These are phyloP conservation scores for Carassius auratus DNA, from an alignment of 2,113 vertebrate species.

Conservation along the genomic window DNA sequence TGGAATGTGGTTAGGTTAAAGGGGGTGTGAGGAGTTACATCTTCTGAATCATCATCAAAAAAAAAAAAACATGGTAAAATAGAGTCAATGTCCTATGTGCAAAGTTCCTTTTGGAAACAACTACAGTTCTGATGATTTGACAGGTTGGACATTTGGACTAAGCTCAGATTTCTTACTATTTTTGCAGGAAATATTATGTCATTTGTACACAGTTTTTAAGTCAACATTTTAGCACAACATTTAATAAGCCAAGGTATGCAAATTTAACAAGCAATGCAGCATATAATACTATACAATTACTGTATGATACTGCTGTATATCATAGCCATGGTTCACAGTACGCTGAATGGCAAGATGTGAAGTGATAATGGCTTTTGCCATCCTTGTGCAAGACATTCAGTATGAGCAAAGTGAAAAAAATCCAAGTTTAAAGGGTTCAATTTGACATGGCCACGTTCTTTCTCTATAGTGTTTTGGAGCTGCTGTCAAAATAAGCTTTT, in stretches of 20 bases:
- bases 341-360: background rate
- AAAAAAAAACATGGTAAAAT: conserved; percentile 56
- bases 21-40: conserved; percentile 54
- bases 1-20: conserved; percentile 73
- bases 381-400: conserved; percentile 52
- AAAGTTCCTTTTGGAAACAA: conserved; percentile 53
- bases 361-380: conserved; percentile 38
- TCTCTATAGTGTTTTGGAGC: conserved; percentile 56
- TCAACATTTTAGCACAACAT: no score
- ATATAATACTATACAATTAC: no score
- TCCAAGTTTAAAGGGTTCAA: conserved; percentile 57
- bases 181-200: background rate
- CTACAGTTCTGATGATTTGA: conserved; percentile 23
- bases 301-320: no score
- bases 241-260: no score
- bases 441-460: conserved; percentile 62
- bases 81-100: conserved; percentile 53
- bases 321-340: background rate
- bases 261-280: no score
- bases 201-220: background rate
- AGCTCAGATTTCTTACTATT: background rate
- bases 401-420: conserved; percentile 61
- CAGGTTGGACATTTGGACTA: background rate
- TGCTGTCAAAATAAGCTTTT: conserved; percentile 67
- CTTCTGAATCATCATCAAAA: conserved; percentile 57